Conservation (phyloP, 2,888 invertebrate species). For the Trissolcus japonicus region DNA sequence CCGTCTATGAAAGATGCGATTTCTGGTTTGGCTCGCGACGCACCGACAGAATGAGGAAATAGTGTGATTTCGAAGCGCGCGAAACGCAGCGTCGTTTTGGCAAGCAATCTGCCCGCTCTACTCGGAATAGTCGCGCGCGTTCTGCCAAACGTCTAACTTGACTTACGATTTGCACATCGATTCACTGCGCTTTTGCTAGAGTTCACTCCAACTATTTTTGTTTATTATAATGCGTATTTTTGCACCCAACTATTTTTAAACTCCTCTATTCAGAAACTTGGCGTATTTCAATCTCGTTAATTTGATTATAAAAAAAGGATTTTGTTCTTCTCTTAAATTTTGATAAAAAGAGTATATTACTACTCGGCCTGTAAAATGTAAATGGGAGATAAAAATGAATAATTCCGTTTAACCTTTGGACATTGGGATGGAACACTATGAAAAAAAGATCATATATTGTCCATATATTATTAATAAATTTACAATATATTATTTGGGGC, state of each 20-base stretch:
- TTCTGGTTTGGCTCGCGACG: conserved; percentile 30
- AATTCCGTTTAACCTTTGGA: too few species aligned
- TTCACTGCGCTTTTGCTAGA: conserved; percentile 26
- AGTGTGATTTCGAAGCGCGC: conserved; percentile 19
- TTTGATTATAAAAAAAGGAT: too few species aligned
- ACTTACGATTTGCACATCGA: conserved; percentile 47
- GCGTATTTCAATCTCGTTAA: conserved; percentile 4
- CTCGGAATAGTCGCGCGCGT: conserved; percentile 40
- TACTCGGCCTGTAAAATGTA: too few species aligned
- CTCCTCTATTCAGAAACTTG: conserved; percentile 21
- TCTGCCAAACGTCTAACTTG: conserved; percentile 51
- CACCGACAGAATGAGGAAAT: conserved; percentile 45
- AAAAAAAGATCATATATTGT: too few species aligned
- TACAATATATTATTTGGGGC: too few species aligned
- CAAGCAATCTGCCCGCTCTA: too few species aligned
- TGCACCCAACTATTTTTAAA: conserved; percentile 4
- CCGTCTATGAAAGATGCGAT: conserved; percentile 31
- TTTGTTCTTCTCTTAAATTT: too few species aligned
- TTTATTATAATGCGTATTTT: conserved; percentile 29
- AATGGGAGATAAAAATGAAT: too few species aligned
- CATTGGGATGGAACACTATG: too few species aligned
- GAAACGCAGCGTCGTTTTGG: conserved; percentile 17
- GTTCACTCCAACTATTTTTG: conserved; percentile 26
- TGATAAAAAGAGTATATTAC: too few species aligned
- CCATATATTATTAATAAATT: too few species aligned